These are phyloP conservation scores for silkworm (Bombyx mori) DNA, from an alignment of 1,140 invertebrate genomes.

Conservation along the genomic window DNA sequence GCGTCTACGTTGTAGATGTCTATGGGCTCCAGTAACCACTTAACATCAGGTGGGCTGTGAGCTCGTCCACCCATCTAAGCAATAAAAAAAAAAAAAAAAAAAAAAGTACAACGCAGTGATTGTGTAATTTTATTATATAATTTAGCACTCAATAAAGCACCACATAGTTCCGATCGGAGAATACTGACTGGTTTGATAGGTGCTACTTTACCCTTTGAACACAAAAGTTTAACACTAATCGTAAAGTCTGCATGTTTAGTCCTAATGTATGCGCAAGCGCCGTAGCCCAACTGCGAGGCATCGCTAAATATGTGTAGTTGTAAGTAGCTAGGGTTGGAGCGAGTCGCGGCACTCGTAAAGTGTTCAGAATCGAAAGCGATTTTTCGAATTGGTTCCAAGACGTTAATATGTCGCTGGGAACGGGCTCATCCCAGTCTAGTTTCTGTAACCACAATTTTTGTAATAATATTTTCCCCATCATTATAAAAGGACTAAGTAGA, in stretches of 20 bases:
- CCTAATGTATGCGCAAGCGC: conserved; percentile 14
- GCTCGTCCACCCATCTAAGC: too few species aligned
- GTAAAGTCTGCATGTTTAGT: conserved; percentile 3
- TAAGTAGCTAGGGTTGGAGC: conserved; percentile 1
- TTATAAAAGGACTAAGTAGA: conserved; percentile 8
- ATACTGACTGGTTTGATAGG: conserved; percentile 45
- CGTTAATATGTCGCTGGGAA: conserved; percentile 4
- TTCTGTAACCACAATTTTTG: conserved; percentile 15
- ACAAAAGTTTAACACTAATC: too few species aligned
- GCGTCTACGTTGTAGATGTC: too few species aligned
- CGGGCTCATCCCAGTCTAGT: conserved; percentile 10
- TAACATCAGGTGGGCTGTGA: too few species aligned
- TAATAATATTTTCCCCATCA: conserved; percentile 12
- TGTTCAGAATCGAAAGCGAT: too few species aligned
- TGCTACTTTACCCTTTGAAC: conserved; percentile 50
- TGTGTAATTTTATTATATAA: conserved; percentile 7
- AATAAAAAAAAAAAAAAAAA: too few species aligned
- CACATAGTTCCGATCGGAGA: conserved; percentile 49
- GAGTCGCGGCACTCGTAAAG: conserved; percentile 9
- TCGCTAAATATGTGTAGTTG: conserved; percentile 19
- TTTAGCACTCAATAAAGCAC: conserved; percentile 11
- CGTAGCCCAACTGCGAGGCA: too few species aligned
- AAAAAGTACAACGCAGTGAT: conserved; percentile 5
- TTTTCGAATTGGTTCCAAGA: background rate
- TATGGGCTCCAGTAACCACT: too few species aligned